Evolutionary conservation across 2,888 invertebrate genomes (phyloP).

Genomic region (Leptinotarsa haldemani): DNA sequence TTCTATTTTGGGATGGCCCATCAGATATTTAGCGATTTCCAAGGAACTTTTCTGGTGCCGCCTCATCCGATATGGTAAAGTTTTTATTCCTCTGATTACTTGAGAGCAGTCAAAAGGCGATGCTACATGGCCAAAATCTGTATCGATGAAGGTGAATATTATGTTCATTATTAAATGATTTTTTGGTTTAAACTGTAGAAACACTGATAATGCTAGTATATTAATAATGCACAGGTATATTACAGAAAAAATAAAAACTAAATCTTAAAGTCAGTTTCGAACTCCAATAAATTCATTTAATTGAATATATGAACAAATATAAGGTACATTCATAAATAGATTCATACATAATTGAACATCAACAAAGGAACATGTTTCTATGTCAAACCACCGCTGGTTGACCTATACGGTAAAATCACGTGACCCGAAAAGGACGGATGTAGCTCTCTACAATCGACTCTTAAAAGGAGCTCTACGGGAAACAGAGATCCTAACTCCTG

Average conservation of each 20-base stretch:
- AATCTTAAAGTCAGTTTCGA: slow-evolving; percentile 74
- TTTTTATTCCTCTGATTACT: slow-evolving; percentile 94
- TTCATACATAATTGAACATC: neutral
- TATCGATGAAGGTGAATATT: neutral
- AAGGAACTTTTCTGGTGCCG: slow-evolving; percentile 85
- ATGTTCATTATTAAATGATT: neutral
- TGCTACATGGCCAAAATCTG: slow-evolving; percentile 71
- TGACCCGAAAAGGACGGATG: no score
- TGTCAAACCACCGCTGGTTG: no score
- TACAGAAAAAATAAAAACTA: neutral
- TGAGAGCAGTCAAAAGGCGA: slow-evolving; percentile 97
- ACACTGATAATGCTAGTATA: no score
- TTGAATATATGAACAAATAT: slow-evolving; percentile 20
- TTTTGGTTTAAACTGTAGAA: no score
- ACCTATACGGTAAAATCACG: no score
- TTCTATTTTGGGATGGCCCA: slow-evolving; percentile 81
- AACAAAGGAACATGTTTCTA: neutral
- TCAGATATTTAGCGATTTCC: slow-evolving; percentile 83
- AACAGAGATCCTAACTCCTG: no score
- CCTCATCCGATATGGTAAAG: slow-evolving; percentile 91
- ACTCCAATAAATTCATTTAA: slow-evolving; percentile 67
- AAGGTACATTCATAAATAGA: neutral
- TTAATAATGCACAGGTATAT: no score
- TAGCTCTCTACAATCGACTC: no score
- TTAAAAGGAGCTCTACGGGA: no score